phyloP scores from a whole-genome alignment of 2,797 vertebrate species.

The Pygocentrus nattereri region DNA sequence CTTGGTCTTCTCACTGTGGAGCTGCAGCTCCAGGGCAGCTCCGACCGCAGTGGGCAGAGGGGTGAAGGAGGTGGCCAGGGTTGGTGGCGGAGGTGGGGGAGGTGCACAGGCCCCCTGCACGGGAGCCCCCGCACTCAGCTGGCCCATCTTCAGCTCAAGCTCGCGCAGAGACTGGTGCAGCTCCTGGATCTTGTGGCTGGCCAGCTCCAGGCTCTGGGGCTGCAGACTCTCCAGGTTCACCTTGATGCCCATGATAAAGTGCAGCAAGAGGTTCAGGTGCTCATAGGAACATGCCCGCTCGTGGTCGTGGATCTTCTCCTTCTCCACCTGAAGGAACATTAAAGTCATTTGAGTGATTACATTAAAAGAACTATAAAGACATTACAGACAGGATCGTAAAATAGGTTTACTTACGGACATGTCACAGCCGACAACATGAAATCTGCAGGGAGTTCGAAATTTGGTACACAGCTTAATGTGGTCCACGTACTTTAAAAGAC shows the following conservation, averaged over 20 bases:
- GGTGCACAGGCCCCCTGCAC: constrained; percentile 76
- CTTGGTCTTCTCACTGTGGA: constrained; percentile 81
- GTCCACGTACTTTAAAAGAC: constrained; percentile 88
- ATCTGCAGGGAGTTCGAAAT: constrained; percentile 91
- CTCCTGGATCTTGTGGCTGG: constrained; percentile 81
- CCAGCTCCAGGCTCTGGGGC: constrained; percentile 82
- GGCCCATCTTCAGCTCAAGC: constrained; percentile 82
- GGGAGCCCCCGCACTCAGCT: constrained; percentile 70
- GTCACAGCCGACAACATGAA: constrained; percentile 89
- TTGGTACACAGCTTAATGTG: constrained; percentile 92
- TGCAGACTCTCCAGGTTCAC: constrained; percentile 85
- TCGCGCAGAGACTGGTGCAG: constrained; percentile 82
- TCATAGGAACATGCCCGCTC: constrained; percentile 87
- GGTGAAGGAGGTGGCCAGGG: constrained; percentile 75
- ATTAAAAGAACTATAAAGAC: not conserved
- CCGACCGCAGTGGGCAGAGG: constrained; percentile 75
- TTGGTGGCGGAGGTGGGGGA: constrained; percentile 23
- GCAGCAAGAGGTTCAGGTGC: constrained; percentile 91
- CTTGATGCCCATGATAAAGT: constrained; percentile 87
- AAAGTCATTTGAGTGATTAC: not conserved
- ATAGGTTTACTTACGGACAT: constrained; percentile 86
- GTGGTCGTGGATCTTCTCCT: constrained; percentile 87
- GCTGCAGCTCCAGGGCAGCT: constrained; percentile 78
- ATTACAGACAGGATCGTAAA: constrained; percentile 53
- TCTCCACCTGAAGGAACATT: constrained; percentile 83